These are phyloP conservation scores for Macaria liturata DNA, from an alignment of 2,888 invertebrate species.

Conservation along the genomic window DNA sequence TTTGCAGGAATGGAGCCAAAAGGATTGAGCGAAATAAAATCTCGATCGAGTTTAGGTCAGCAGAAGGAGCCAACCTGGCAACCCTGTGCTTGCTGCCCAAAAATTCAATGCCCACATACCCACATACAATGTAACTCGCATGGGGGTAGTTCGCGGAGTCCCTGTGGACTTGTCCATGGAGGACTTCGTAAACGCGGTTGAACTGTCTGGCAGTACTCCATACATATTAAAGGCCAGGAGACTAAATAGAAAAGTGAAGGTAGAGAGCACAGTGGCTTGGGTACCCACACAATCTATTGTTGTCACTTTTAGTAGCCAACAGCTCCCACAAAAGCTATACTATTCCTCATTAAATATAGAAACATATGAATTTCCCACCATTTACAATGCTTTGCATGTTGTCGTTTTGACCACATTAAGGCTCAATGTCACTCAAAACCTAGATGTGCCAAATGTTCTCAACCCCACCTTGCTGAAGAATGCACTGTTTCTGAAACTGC, in stretches of 20 bases:
- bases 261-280: not conserved
- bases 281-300: not conserved
- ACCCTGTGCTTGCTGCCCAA: not conserved
- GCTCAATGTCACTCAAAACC: not conserved
- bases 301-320: not conserved
- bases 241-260: not conserved
- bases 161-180: not conserved
- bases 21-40: not conserved
- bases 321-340: not conserved
- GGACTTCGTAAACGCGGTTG: not conserved
- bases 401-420: not conserved
- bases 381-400: not conserved
- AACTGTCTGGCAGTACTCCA: not conserved
- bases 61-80: not conserved
- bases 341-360: not conserved
- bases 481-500: not conserved
- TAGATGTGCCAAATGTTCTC: not conserved
- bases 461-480: not conserved
- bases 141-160: not conserved
- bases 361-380: not conserved
- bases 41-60: not conserved
- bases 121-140: not conserved
- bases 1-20: not conserved
- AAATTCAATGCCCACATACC: not conserved
- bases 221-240: not conserved